These are phyloP conservation scores for Fregetta grallaria DNA, from an alignment of 2,113 vertebrate genomes.

Conservation along the genomic window DNA sequence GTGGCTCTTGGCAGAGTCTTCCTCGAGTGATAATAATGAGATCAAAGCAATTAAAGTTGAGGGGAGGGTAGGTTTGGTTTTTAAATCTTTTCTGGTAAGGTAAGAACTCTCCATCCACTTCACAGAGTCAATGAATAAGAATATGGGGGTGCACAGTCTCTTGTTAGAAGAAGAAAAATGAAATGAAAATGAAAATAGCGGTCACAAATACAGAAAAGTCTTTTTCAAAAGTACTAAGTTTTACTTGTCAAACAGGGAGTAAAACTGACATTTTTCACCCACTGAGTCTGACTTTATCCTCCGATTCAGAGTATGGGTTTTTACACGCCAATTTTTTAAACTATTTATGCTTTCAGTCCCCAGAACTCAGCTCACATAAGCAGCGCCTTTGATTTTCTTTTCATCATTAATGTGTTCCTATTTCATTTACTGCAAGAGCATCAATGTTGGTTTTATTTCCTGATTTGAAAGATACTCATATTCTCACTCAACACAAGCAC, in stretches of 20 bases:
- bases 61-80: not conserved
- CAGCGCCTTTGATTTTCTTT: not conserved
- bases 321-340: not conserved
- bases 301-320: not conserved
- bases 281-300: not conserved
- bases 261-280: not conserved
- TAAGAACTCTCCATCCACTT: not conserved
- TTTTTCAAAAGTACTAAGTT: not conserved
- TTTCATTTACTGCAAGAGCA: not conserved
- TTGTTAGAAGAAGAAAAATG: not conserved
- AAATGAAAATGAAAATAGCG: not conserved
- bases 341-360: not conserved
- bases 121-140: not conserved
- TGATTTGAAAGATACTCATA: not conserved
- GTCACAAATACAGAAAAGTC: not conserved
- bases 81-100: not conserved
- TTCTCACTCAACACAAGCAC: not conserved
- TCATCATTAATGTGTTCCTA: not conserved
- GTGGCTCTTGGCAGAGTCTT: not conserved
- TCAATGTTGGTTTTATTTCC: not conserved
- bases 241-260: not conserved
- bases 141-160: rapidly evolving
- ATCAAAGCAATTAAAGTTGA: not conserved
- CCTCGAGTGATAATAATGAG: not conserved
- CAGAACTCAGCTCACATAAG: not conserved